Percentiles rank a stretch among this genome's conserved stretches.
phyloP scores from a whole-genome alignment of 2,888 invertebrate species.

The Petrophora chlorosata region DNA sequence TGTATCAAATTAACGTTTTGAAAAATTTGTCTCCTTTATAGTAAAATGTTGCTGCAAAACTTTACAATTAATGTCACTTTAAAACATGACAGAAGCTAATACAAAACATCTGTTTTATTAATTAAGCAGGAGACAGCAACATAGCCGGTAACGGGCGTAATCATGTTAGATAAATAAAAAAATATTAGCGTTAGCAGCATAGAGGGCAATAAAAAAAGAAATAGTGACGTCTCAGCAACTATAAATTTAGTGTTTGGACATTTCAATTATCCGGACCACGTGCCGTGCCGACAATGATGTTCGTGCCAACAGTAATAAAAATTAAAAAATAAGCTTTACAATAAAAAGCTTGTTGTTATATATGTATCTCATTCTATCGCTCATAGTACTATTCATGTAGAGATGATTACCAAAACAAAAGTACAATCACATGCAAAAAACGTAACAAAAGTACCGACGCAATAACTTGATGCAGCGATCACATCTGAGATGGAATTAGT shows the following conservation, averaged over 20 bases:
- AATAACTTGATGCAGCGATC: conserved; percentile 64
- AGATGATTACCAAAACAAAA: conserved; percentile 44
- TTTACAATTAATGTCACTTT: not conserved
- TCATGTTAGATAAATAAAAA: conserved; percentile 21
- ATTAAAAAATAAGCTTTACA: conserved; percentile 54
- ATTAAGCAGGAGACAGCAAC: conserved; percentile 9
- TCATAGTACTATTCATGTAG: conserved; percentile 52
- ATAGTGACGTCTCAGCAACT: conserved; percentile 66
- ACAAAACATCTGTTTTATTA: conserved; percentile 4
- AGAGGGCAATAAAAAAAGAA: conserved; percentile 62
- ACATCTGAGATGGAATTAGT: conserved; percentile 64
- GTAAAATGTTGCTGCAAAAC: too few relatives aligned
- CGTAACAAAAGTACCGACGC: conserved; percentile 45
- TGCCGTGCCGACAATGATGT: conserved; percentile 77
- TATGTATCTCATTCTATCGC: conserved; percentile 50
- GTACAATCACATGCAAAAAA: conserved; percentile 51
- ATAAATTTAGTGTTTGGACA: conserved; percentile 81
- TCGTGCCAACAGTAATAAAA: conserved; percentile 79
- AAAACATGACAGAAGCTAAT: not conserved
- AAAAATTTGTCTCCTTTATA: too few relatives aligned
- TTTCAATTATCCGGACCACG: conserved; percentile 80
- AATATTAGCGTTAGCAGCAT: conserved; percentile 43
- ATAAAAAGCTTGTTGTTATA: conserved; percentile 55
- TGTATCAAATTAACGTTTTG: too few relatives aligned
- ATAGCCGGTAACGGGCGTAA: conserved; percentile 8